Conservation (phyloP, 64 coral and sea anemone genomes). For the Montipora cactus region DNA sequence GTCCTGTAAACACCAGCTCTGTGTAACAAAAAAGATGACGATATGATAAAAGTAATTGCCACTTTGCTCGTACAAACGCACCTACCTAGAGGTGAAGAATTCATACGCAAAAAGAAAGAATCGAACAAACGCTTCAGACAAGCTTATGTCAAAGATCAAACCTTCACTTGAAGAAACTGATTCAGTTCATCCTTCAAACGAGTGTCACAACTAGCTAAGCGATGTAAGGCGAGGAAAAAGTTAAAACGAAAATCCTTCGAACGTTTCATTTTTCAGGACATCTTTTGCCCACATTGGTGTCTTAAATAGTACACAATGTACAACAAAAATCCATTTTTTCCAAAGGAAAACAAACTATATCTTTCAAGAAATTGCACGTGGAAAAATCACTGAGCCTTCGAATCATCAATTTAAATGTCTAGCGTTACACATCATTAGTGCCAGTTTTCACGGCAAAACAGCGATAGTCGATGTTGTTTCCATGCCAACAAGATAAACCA, state of each 20-base stretch:
- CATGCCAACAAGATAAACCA: constrained; percentile 64
- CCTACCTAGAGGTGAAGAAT: neutral
- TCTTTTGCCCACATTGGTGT: neutral
- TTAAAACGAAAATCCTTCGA: constrained; percentile 48
- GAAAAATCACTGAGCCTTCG: constrained; percentile 6
- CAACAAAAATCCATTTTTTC: neutral
- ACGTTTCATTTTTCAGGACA: constrained; percentile 19
- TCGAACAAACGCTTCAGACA: neutral
- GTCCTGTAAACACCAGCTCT: constrained; percentile 75
- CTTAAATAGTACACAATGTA: neutral
- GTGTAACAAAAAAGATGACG: neutral
- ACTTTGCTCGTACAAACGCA: neutral
- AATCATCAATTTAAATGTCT: neutral
- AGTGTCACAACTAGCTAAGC: constrained; percentile 13
- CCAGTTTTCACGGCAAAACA: constrained; percentile 19
- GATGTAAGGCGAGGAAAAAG: constrained; percentile 20
- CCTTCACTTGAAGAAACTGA: constrained; percentile 48
- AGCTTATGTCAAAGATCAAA: neutral
- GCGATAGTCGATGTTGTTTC: constrained; percentile 28
- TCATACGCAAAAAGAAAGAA: neutral
- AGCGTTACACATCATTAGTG: constrained; percentile 1
- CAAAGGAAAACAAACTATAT: constrained; percentile 13
- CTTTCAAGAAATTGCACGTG: constrained; percentile 3
- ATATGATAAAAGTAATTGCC: neutral
- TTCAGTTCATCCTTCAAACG: constrained; percentile 41